A percentile compares a stretch with the other conserved stretches of the same genome.
Evolutionary conservation across 1,140 invertebrate species (phyloP).

Genomic region (Neodiprion fabricii): DNA sequence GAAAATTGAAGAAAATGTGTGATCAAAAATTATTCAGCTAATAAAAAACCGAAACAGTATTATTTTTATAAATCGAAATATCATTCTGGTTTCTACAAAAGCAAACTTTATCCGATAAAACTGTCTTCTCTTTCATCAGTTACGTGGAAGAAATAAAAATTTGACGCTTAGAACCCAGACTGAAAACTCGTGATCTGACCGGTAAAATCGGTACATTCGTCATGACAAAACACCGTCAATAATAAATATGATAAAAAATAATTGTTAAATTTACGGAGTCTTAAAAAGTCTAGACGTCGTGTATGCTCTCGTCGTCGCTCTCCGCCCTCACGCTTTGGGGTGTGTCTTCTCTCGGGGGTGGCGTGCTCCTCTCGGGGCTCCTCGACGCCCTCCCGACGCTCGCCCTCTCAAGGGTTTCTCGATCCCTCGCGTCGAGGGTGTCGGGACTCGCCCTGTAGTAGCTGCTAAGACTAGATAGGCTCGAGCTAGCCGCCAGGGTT

Average conservation of each 20-base stretch:
- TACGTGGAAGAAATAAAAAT: too few relatives aligned
- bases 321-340: slow-evolving; percentile 58
- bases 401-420: slow-evolving; percentile 41
- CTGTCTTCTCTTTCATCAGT: too few relatives aligned
- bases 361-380: slow-evolving; percentile 43
- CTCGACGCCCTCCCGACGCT: slow-evolving; percentile 48
- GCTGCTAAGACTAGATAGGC: slow-evolving; percentile 65
- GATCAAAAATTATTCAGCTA: too few relatives aligned
- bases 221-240: too few relatives aligned
- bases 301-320: slow-evolving; percentile 67
- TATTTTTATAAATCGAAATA: too few relatives aligned
- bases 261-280: neutral
- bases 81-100: too few relatives aligned
- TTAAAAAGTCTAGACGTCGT: slow-evolving; percentile 50
- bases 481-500: slow-evolving; percentile 66
- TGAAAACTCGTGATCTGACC: too few relatives aligned
- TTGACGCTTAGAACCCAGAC: too few relatives aligned
- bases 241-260: neutral
- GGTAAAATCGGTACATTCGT: too few relatives aligned
- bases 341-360: slow-evolving; percentile 51
- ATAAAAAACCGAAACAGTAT: too few relatives aligned
- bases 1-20: too few relatives aligned
- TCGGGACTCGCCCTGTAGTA: slow-evolving; percentile 65
- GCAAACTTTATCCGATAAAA: too few relatives aligned
- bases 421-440: slow-evolving; percentile 43